Conservation (phyloP, 2,888 invertebrate genomes). For the Protodeltote pygarga region DNA sequence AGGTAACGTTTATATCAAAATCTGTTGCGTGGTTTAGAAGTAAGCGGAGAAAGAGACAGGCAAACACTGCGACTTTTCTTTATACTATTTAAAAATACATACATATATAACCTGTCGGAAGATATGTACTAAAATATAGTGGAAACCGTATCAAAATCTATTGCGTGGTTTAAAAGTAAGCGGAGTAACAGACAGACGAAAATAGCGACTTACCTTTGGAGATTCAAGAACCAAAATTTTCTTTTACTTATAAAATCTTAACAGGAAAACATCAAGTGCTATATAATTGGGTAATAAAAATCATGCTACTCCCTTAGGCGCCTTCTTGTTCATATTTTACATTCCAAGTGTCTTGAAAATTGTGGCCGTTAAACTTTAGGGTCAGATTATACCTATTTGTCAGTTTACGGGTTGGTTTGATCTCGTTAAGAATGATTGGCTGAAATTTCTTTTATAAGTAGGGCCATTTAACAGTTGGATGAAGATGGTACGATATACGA, state of each 20-base stretch:
- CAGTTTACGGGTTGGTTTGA: constrained; percentile 4
- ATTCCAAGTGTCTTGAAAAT: constrained; percentile 8
- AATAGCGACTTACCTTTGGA: too few species aligned
- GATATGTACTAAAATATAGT: too few species aligned
- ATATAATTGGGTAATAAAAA: constrained; percentile 11
- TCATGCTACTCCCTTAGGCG: background rate
- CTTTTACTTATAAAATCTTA: constrained; percentile 12
- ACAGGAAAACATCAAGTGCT: constrained; percentile 12
- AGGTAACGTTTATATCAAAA: too few species aligned
- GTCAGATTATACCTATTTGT: constrained; percentile 13
- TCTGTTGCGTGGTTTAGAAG: too few species aligned
- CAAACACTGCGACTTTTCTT: too few species aligned
- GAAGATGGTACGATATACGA: background rate
- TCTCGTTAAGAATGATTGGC: background rate
- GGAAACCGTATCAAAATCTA: too few species aligned
- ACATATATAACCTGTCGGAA: too few species aligned
- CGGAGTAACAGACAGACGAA: too few species aligned
- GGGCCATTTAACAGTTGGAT: constrained; percentile 6
- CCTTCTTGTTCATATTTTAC: constrained; percentile 18
- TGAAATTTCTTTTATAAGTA: background rate
- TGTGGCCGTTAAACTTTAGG: constrained; percentile 15
- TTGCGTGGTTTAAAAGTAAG: too few species aligned
- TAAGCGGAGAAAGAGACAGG: too few species aligned
- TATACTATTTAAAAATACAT: too few species aligned
- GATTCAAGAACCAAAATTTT: constrained; percentile 13